A percentile compares a stretch with the other conserved stretches of the same genome.
Conservation (phyloP, 2,888 invertebrate species). For the Hirtodrosophila trivittata region DNA sequence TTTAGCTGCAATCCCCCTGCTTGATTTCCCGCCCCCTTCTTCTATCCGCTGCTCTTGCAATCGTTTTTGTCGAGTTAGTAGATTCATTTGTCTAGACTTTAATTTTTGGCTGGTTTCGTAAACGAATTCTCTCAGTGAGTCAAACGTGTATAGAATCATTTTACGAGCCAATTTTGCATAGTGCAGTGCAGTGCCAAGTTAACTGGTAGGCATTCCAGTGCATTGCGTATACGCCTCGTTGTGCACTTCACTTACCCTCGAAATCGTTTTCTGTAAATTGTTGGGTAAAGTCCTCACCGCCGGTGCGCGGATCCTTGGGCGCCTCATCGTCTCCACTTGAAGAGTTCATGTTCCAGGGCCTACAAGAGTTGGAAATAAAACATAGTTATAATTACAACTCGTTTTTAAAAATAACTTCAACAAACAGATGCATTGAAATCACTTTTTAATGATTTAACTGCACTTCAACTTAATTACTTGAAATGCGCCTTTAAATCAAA, state of each 20-base stretch:
- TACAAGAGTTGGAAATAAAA: slow-evolving; percentile 61
- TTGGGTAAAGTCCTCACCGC: slow-evolving; percentile 88
- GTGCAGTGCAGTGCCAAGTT: slow-evolving; percentile 3
- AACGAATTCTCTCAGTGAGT: slow-evolving; percentile 5
- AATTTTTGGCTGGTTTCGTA: slow-evolving; percentile 18
- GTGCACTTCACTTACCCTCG: slow-evolving; percentile 87
- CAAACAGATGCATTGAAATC: neutral
- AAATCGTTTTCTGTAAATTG: slow-evolving; percentile 94
- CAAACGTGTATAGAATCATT: slow-evolving; percentile 26
- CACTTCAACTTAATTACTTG: slow-evolving; percentile 4
- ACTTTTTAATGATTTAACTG: slow-evolving; percentile 14
- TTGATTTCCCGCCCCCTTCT: neutral
- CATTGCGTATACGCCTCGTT: slow-evolving; percentile 48
- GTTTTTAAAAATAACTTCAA: too few relatives aligned
- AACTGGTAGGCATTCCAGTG: slow-evolving; percentile 16
- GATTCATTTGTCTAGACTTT: slow-evolving; percentile 14
- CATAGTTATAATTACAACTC: neutral
- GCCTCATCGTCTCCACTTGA: slow-evolving; percentile 89
- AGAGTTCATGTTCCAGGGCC: slow-evolving; percentile 87
- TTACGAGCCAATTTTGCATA: slow-evolving; percentile 9
- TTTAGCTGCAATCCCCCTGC: neutral
- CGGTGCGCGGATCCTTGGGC: slow-evolving; percentile 93
- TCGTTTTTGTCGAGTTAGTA: slow-evolving; percentile 12
- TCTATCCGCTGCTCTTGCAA: neutral
- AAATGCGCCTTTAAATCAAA: slow-evolving; percentile 7